Percentiles rank a stretch among this genome's conserved stretches.
Evolutionary conservation across 2,113 vertebrate genomes (phyloP).

Genomic region (Promerops cafer): DNA sequence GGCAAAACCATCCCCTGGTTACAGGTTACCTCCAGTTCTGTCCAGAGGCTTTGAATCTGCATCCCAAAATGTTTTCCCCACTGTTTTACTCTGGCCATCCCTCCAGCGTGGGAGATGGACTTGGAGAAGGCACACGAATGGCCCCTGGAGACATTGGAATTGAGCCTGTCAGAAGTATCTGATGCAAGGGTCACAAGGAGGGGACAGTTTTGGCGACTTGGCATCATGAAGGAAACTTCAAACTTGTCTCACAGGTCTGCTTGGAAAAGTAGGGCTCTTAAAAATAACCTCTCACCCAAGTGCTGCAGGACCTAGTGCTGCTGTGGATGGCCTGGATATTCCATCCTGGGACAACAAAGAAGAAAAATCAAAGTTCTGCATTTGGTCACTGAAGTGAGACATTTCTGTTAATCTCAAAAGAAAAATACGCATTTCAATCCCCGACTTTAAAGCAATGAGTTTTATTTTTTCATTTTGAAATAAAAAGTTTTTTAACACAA

Average conservation of each 20-base stretch:
- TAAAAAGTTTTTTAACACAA: not conserved
- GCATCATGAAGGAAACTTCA: not conserved
- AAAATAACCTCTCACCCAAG: not conserved
- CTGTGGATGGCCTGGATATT: not conserved
- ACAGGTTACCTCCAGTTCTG: not conserved
- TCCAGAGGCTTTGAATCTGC: not conserved
- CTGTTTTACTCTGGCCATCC: not conserved
- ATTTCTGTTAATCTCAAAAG: not conserved
- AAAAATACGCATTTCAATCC: not conserved
- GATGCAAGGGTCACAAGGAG: not conserved
- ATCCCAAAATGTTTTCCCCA: not conserved
- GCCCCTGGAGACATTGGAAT: not conserved
- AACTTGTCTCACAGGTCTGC: not conserved
- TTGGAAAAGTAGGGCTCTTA: not conserved
- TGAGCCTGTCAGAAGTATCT: not conserved
- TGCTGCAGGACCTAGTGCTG: not conserved
- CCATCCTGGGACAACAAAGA: not conserved
- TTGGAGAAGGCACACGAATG: not conserved
- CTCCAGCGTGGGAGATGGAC: accelerated
- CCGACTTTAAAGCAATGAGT: not conserved
- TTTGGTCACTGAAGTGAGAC: not conserved
- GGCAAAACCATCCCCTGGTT: not conserved
- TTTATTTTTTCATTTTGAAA: not conserved
- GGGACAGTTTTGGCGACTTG: not conserved
- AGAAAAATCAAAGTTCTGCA: not conserved